Base-by-base conservation (phyloP, 2,888 invertebrate genomes). In the Sclerodermus sp. region DNA sequence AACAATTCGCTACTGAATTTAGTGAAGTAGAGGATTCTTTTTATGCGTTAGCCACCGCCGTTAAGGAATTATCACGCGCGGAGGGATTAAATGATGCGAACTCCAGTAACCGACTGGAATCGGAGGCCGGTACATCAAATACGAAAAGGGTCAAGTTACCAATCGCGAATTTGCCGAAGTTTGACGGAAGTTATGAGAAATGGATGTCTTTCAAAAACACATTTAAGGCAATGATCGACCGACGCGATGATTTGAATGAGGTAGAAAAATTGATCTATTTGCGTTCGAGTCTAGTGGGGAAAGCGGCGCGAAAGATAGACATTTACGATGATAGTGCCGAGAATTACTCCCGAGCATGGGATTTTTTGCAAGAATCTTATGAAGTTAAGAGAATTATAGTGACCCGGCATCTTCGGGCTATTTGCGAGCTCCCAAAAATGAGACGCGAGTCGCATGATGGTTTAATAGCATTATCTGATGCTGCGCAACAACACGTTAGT, bases 191-290 rank as follows among this genome's bases (percentile, higher is more conserved):
- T 1, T 55, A 50, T 14, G 47, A 51, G 6, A 44, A 53, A 15
- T 62, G 61, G 61, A 13, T 55, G 9, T 38, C 55, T 4, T 60
- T 55, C 45, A 52, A 54, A 29, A 53, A 58, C 41, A 43, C 51
- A 0, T 63, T 57, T 42, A 37, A 49, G 1, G 47, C 59, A 3
- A 47, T 59, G 18, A 55, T 63, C 1, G 47, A 51, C 14, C 36
- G 50, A 1, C 52, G 50, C 30, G 17, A 3, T 1, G 34, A 52
- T 3, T 31, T 62, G 6, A 30, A 36, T 8, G 34, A 53, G n/a
- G 45, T 53, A 1, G 57, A 63, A 18, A 61, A 56, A 34, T 32
- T 58, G 1, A 49, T 55, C 18, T 67, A 65, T 47, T 37, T 64
- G 5, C 55, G 57, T 18, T 42, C 55, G 1, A 30, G 52, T 0